A percentile compares a stretch with the other conserved stretches of the same genome.
These are phyloP conservation scores for Myotis planiceps DNA, from an alignment of 2,797 vertebrate species.

Conservation along the genomic window DNA sequence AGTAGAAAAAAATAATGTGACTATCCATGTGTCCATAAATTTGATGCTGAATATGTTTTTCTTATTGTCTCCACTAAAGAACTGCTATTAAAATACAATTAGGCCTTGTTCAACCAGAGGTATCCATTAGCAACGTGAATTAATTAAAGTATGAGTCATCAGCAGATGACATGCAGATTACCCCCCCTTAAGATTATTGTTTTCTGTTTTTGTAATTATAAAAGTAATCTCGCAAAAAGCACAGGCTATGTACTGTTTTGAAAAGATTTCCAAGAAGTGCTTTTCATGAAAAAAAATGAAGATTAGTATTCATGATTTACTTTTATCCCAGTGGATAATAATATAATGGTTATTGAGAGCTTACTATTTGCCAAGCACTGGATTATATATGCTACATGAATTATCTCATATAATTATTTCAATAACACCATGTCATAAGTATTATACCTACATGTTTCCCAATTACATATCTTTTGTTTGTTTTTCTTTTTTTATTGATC, in stretches of 20 bases:
- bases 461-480: background rate
- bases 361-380: background rate
- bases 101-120: slow-evolving; percentile 67
- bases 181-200: background rate
- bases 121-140: slow-evolving; percentile 79
- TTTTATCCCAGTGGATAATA: background rate
- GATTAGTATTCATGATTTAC: background rate
- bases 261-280: background rate
- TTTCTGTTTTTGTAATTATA: background rate
- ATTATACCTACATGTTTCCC: background rate
- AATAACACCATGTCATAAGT: background rate
- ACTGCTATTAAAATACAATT: slow-evolving; percentile 67
- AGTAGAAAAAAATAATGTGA: background rate
- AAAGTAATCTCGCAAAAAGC: background rate
- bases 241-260: background rate
- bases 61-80: slow-evolving; percentile 2
- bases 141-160: slow-evolving; percentile 66
- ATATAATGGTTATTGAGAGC: background rate
- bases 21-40: background rate
- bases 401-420: background rate
- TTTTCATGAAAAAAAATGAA: background rate
- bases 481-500: background rate
- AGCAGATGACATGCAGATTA: background rate
- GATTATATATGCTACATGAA: background rate
- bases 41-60: background rate